Conservation (phyloP, 2,797 vertebrate genomes). For the Heliangelus exortis region DNA sequence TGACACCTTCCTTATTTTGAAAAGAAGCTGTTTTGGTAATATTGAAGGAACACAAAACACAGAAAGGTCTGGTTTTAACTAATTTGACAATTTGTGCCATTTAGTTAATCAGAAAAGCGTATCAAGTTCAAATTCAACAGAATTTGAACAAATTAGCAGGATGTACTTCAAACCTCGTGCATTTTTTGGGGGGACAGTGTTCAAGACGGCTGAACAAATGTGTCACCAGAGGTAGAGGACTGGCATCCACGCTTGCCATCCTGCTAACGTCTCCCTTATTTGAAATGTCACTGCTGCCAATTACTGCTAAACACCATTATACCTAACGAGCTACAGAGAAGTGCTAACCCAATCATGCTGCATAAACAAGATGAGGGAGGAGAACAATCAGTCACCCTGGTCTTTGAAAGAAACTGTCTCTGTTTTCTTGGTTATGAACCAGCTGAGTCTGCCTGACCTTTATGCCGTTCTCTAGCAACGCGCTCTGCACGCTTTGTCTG, state of each 20-base stretch:
- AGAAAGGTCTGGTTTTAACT: background rate
- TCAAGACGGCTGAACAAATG: accelerated
- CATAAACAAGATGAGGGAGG: background rate
- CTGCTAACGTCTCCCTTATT: background rate
- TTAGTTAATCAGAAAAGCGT: background rate
- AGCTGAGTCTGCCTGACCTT: background rate
- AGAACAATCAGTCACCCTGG: accelerated
- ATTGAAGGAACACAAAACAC: background rate
- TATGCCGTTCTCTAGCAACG: background rate
- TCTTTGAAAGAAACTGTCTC: background rate
- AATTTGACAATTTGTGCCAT: background rate
- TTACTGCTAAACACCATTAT: background rate
- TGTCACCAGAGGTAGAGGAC: background rate
- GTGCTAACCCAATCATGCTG: background rate
- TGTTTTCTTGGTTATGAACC: background rate
- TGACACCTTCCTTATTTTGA: background rate
- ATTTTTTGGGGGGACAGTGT: background rate
- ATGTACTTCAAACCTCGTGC: background rate
- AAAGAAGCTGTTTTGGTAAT: background rate
- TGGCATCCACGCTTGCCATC: accelerated
- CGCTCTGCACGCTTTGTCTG: background rate
- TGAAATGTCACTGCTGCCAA: background rate
- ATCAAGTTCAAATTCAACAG: background rate
- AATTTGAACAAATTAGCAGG: background rate
- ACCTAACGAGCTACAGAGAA: background rate